Conservation (phyloP, 1,140 invertebrate genomes). For the Pseudomyrmex pallidus region DNA sequence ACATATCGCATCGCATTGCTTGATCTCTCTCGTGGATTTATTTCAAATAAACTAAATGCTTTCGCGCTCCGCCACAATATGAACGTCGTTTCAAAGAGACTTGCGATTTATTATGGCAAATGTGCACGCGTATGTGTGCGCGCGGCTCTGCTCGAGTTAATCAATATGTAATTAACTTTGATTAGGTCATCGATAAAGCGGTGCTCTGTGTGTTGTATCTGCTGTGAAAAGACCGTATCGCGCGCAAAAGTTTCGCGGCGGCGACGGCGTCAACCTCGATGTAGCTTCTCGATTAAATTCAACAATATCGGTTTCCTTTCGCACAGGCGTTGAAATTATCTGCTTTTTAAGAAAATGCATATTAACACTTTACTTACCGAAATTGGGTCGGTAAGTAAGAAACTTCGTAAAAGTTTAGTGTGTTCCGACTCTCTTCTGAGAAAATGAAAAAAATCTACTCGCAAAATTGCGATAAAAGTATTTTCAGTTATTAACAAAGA, state of each 20-base stretch:
- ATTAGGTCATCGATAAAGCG: conserved; percentile 46
- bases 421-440: no score
- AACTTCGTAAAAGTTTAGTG: not conserved
- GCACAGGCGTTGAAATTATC: not conserved
- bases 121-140: not conserved
- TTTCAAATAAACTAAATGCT: conserved; percentile 34
- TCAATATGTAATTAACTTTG: conserved; percentile 60
- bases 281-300: conserved; percentile 30
- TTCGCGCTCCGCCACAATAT: not conserved
- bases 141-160: conserved; percentile 17
- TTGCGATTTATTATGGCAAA: conserved; percentile 24
- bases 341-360: not conserved
- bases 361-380: not conserved
- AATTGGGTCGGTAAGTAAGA: not conserved
- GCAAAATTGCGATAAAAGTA: not conserved
- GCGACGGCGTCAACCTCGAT: not conserved
- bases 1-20: not conserved
- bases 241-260: conserved; percentile 7
- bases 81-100: conserved; percentile 12
- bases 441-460: not conserved
- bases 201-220: conserved; percentile 21
- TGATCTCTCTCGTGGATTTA: not conserved
- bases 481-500: no score
- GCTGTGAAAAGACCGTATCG: conserved; percentile 16
- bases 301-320: conserved; percentile 10